Evolutionary conservation across 2,888 invertebrate genomes (phyloP), one percentile per base, ranked within the genome.

Genomic region (Mythimna pallens): DNA sequence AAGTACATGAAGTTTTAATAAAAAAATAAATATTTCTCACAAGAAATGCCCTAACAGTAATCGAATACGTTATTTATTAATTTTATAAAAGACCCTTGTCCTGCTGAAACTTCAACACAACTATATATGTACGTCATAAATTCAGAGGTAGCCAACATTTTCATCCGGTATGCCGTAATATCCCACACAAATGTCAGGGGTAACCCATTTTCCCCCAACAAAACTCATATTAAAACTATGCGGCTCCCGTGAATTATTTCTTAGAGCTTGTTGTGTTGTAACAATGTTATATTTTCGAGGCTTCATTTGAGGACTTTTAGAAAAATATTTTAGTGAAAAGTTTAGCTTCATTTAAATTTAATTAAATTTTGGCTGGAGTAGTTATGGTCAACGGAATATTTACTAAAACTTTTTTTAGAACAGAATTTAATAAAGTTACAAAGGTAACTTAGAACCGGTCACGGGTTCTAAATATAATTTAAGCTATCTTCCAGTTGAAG

Each of bases 191-290:
- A 71, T 72, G 59, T 17, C 58, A 66, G 58, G 63, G 63, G 50
- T 64, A 22, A 9, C 10, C 36, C 65, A 34, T 34, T 69, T 66
- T 52, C 65, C 52, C 17, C 25, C 54, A 14, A 40, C 17, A n/a
- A 10, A 20, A 52, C 20, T 22, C 34, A 30, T 36, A 64, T 55
- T 84, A 61, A 65, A 75, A 59, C 72, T 71, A 64, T 63, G 68
- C 57, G 20, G 36, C 8, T 30, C n/a, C n/a, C 43, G 17, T 74
- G 59, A 81, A 84, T 69, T 64, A 74, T 64, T 70, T 61, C 52
- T 62, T 43, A 7, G 36, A 36, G 36, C 25, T 17, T 64, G n/a
- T n/a, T 30, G 0, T 6, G 30, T 34, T 14, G 40, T 30, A 22
- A 54, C 12, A 22, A 34, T 43, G n/a, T 59, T 64, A 54, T 34